Conservation (phyloP, 2,888 invertebrate genomes). For the Cactoblastis cactorum region DNA sequence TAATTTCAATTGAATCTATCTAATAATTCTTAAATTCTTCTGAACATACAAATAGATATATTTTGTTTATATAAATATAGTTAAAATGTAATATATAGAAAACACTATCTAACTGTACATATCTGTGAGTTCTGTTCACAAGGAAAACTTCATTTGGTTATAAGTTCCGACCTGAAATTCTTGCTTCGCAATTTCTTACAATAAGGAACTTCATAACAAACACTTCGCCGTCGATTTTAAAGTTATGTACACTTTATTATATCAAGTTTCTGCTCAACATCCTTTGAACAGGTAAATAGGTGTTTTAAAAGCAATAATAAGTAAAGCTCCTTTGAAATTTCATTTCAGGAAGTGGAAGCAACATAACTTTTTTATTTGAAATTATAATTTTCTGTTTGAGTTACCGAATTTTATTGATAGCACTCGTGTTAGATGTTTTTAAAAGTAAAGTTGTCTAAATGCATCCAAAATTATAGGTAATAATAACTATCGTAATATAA, state of each 20-base stretch:
- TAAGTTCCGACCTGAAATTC: constrained; percentile 11
- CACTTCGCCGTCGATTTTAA: constrained; percentile 16
- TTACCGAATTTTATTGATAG: no score
- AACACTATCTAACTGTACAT: no score
- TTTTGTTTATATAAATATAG: no score
- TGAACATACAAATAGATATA: no score
- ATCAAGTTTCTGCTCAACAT: constrained; percentile 8
- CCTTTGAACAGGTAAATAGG: constrained; percentile 8
- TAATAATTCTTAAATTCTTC: no score
- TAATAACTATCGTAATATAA: no score
- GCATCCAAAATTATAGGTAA: no score
- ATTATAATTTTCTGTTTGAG: no score
- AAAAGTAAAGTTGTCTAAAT: no score
- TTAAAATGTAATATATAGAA: no score
- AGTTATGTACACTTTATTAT: constrained; percentile 14
- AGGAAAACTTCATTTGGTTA: background rate
- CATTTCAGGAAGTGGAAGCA: background rate
- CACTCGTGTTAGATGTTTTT: no score
- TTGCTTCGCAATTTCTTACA: constrained; percentile 23
- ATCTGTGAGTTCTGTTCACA: background rate
- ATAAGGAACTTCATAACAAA: constrained; percentile 15
- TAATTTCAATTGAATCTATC: no score
- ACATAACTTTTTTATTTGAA: background rate
- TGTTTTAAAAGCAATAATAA: constrained; percentile 9
- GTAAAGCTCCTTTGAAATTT: background rate